These are phyloP conservation scores for Sebastes variabilis DNA, from an alignment of 2,797 vertebrate genomes.

Conservation along the genomic window DNA sequence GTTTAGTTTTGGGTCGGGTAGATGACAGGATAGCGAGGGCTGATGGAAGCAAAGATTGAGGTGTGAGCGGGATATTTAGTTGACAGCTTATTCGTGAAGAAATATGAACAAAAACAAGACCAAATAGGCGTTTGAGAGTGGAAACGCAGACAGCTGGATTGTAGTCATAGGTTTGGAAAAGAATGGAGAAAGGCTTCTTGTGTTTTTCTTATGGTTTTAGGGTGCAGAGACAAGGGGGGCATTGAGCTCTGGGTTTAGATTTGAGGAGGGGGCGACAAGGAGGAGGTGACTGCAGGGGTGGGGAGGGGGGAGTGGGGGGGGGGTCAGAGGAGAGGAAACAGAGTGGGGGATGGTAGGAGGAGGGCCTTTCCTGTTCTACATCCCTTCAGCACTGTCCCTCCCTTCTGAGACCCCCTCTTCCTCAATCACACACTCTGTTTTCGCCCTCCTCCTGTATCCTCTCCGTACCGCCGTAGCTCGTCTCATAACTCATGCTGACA, in stretches of 20 bases:
- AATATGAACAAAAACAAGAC: slow-evolving; percentile 11
- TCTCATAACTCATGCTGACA: slow-evolving; percentile 55
- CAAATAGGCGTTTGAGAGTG: not conserved
- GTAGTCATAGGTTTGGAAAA: slow-evolving; percentile 31
- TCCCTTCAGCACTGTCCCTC: slow-evolving; percentile 58
- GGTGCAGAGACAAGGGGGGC: slow-evolving; percentile 56
- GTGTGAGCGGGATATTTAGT: not conserved
- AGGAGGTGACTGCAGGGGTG: slow-evolving; percentile 58
- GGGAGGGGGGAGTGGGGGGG: not conserved
- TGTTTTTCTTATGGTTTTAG: slow-evolving; percentile 54
- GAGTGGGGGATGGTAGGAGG: slow-evolving; percentile 66
- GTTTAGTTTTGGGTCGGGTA: not conserved
- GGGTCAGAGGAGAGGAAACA: slow-evolving; percentile 44
- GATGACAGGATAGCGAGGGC: not conserved
- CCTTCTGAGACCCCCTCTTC: slow-evolving; percentile 43
- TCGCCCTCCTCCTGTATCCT: not conserved
- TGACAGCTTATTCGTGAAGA: slow-evolving; percentile 1
- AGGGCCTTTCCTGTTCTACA: slow-evolving; percentile 61
- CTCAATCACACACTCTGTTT: slow-evolving; percentile 38
- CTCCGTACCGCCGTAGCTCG: not conserved
- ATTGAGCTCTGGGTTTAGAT: slow-evolving; percentile 67
- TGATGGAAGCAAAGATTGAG: not conserved
- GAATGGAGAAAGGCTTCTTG: slow-evolving; percentile 61
- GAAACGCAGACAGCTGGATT: slow-evolving; percentile 33
- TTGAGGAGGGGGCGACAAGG: slow-evolving; percentile 49